Base-by-base conservation (phyloP, 1,140 invertebrate species). In the Manduca sexta region DNA sequence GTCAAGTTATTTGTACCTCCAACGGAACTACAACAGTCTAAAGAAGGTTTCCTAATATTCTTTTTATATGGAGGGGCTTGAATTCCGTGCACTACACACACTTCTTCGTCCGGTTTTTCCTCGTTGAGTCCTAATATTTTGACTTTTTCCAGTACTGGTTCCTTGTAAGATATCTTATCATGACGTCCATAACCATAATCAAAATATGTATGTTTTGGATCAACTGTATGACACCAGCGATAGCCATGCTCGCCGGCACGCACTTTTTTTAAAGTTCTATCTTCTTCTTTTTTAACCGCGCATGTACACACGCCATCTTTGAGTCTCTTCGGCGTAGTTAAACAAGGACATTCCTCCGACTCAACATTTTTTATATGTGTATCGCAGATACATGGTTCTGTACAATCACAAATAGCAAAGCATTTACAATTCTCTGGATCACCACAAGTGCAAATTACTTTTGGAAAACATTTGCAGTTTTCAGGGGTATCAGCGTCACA, bases 21-120 rank as follows among this genome's bases (percentile, higher is more conserved):
- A 50, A 83, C 74, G 26, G 74, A 56, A 63, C 76, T 82, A 46
- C 82, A 85, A 39, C 82, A 85, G 53, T 85, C 82, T 44, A 85
- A 54, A 12, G 73, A 74, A 18, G 72, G 56, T 52, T 70, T 77
- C 29, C 63, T 59, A 21, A 64, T 8, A 59, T 69, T 71, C 45
- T 74, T 83, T 44, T 68, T 64, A 37, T 64, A 83, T 34, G 50
- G 48, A 8, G 76, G 76, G 5, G 50, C 44, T 49, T 57, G 50
- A 2, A 57, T 31, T 10, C 52, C 61, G 46, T 78, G 62, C 31
- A 70, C 33, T 11, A 63, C 45, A 42, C 63, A 65, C 0, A 21
- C 47, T 12, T 62, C 59, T 46, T 51, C 45, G 41, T 59, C 14
- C 42, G 39, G 16, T 50, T 62, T 30, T 50, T 71, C 56, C 8